Evolutionary conservation across 2,888 invertebrate species (phyloP), one percentile per base, ranked within the genome.

Genomic region (Ormyrus pomaceus): DNA sequence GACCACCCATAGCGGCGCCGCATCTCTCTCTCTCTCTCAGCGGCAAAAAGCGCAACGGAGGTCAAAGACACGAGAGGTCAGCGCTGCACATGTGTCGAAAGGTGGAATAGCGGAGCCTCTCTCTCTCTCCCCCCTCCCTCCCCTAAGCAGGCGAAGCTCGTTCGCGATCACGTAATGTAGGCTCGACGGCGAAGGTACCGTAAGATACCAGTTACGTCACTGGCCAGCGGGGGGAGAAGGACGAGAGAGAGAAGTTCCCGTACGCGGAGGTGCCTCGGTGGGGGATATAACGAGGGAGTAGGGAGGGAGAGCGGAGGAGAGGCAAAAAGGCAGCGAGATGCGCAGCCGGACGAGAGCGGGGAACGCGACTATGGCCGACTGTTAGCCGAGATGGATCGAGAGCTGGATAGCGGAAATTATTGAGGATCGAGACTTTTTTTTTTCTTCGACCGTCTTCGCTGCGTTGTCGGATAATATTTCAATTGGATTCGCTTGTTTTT

Each of bases 151-250:
- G 64, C 77, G 45, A 65, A 75, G 83, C 79, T 83, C 83, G 82
- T 80, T 83, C 82, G 84, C 82, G 86, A 87, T 89, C 89, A 89
- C 89, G 89, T 89, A 89, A 90, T 89, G 87, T 89, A 88, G 89
- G 89, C 89, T 89, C 88, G 88, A 87, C 89, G 87, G 86, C 86
- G 84, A 87, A 89, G 84, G 87, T 90, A 90, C 90, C 90, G 90
- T 87, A 89, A 88, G 88, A 83, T 46, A 86, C 87, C 86, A 85
- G 86, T 89, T 89, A 89, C 89, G 89, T 90, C 89, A 90, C 74
- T 53, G n/a, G 46, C 34, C 34, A 34, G 34, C 34, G 34, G 34
- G 3, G 34, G 4, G 34, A 34, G 34, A 34, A 34, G 34, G n/a
- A 6, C 79, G 82, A 55, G 61, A 68, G 66, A 76, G 82, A 82